A percentile compares a stretch with the other conserved stretches of the same genome.
Conservation (phyloP, 2,888 invertebrate genomes). For the Tetramorium bicarinatum region DNA sequence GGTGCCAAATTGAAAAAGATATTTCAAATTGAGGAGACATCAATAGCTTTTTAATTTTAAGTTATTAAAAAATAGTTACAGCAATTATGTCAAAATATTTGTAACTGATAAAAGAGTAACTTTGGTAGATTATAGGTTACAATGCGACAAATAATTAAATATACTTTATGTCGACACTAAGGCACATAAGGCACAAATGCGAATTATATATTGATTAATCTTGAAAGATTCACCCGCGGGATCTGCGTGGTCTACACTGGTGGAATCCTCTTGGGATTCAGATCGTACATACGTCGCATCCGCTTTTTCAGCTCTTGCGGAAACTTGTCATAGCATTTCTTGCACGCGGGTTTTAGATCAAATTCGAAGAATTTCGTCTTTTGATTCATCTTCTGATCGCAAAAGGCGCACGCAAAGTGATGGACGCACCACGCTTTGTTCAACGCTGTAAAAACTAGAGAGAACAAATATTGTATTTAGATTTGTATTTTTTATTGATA, state of each 20-base stretch:
- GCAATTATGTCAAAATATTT: background rate
- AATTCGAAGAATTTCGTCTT: constrained; percentile 99
- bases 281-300: constrained; percentile 95
- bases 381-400: constrained; percentile 98
- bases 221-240: background rate
- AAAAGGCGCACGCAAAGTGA: constrained; percentile 99
- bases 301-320: constrained; percentile 97
- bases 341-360: constrained; percentile 99
- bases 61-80: constrained; percentile 5
- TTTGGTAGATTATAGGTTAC: background rate
- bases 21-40: background rate
- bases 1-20: background rate
- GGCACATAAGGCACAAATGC: constrained; percentile 13
- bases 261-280: constrained; percentile 89
- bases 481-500: too few species aligned
- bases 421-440: constrained; percentile 99
- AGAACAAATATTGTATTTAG: constrained; percentile 12
- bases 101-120: background rate
- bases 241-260: constrained; percentile 81
- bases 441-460: constrained; percentile 97
- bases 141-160: constrained; percentile 10
- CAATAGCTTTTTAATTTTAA: background rate
- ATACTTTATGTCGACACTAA: constrained; percentile 2
- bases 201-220: background rate
- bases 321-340: constrained; percentile 99